Conservation (phyloP, 2,888 invertebrate species). For the Drosophila parthenogenetica region DNA sequence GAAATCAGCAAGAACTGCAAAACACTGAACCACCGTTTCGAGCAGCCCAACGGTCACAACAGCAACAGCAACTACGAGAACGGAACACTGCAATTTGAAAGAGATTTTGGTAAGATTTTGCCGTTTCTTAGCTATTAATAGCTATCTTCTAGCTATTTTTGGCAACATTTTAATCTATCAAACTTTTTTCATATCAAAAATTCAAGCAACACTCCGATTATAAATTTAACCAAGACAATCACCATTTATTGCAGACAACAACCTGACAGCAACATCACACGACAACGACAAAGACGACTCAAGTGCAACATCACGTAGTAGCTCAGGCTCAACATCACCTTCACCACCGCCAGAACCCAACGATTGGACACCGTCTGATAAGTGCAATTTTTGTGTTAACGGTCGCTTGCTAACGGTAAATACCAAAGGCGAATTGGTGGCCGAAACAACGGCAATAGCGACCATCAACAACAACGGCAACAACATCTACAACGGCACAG, state of each 20-base stretch:
- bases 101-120: constrained; percentile 67
- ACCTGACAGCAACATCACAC: constrained; percentile 74
- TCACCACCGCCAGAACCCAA: constrained; percentile 85
- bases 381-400: constrained; percentile 94
- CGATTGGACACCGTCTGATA: constrained; percentile 93
- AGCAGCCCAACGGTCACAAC: constrained; percentile 62
- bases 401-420: constrained; percentile 88
- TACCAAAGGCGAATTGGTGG: constrained; percentile 85
- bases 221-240: constrained; percentile 2
- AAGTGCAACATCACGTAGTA: constrained; percentile 72
- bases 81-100: constrained; percentile 53
- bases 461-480: constrained; percentile 25
- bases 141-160: no score
- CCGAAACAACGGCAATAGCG: constrained; percentile 84
- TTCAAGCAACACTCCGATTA: no score
- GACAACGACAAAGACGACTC: constrained; percentile 53
- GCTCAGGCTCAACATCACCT: constrained; percentile 64
- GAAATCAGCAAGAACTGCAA: constrained; percentile 59
- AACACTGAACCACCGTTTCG: constrained; percentile 69
- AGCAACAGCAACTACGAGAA: constrained; percentile 44
- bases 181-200: background rate
- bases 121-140: no score
- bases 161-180: no score
- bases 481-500: constrained; percentile 39
- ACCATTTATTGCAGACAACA: constrained; percentile 49